A percentile compares a stretch with the other conserved stretches of the same genome.
Conservation (phyloP, 2,888 invertebrate genomes). For the Lottia gigantea region DNA sequence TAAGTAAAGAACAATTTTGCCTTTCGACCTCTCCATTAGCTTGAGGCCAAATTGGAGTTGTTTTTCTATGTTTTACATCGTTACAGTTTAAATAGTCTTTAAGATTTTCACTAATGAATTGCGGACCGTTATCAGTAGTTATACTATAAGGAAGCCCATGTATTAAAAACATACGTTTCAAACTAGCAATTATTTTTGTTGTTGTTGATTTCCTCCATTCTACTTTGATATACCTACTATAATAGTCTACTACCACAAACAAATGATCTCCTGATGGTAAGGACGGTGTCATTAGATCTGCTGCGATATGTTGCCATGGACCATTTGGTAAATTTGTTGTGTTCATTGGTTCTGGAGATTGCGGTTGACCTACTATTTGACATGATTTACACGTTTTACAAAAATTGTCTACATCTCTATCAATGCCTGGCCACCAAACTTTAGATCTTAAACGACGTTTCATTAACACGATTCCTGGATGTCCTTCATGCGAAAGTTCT, state of each 20-base stretch:
- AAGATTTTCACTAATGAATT: background rate
- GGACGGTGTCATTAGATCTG: too few relatives aligned
- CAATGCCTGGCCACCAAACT: slow-evolving; percentile 43
- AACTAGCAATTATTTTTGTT: too few relatives aligned
- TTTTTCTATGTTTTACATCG: background rate
- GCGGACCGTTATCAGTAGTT: background rate
- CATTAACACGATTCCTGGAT: slow-evolving; percentile 37
- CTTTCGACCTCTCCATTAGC: slow-evolving; percentile 16
- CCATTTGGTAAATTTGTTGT: too few relatives aligned
- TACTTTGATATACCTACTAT: too few relatives aligned
- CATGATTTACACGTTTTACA: slow-evolving; percentile 31
- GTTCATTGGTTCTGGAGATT: too few relatives aligned
- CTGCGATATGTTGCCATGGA: too few relatives aligned
- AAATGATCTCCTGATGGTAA: too few relatives aligned
- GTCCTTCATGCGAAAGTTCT: slow-evolving; percentile 25
- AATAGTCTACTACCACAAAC: too few relatives aligned
- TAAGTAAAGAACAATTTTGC: slow-evolving; percentile 25
- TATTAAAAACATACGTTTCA: too few relatives aligned
- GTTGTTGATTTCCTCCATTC: too few relatives aligned
- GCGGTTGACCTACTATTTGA: background rate
- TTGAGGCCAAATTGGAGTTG: slow-evolving; percentile 8
- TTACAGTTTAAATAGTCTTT: slow-evolving; percentile 1
- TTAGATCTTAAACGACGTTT: slow-evolving; percentile 34
- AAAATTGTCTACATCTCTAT: slow-evolving; percentile 24
- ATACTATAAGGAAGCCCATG: too few relatives aligned